phyloP scores from a whole-genome alignment of 2,113 vertebrate species.

The Syngnathus floridae region DNA sequence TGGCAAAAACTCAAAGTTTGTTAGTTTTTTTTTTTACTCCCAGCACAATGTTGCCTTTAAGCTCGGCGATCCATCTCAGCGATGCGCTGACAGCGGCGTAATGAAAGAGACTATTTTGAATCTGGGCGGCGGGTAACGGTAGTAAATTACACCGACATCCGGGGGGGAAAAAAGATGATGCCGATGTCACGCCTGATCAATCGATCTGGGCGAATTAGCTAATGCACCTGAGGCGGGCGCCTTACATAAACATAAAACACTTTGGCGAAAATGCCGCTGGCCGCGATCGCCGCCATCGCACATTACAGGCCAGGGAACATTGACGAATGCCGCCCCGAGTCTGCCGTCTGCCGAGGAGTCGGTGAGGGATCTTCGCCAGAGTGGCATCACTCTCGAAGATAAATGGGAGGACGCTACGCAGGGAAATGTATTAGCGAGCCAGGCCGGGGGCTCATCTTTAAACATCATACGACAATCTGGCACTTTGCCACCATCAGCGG shows the following conservation, averaged over 20 bases:
- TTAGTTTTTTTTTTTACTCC: not conserved
- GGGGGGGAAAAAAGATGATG: conserved; percentile 36
- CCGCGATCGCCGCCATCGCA: not conserved
- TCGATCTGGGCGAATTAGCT: conserved; percentile 52
- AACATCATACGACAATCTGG: conserved; percentile 19
- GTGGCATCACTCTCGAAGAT: conserved; percentile 17
- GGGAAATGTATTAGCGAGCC: conserved; percentile 19
- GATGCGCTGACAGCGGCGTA: conserved; percentile 22
- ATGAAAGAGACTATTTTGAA: conserved; percentile 37
- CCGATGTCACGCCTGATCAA: conserved; percentile 47
- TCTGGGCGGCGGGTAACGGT: conserved; percentile 2
- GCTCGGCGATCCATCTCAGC: conserved; percentile 17
- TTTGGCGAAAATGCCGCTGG: not conserved
- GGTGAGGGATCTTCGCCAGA: conserved; percentile 11
- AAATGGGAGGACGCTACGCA: conserved; percentile 11
- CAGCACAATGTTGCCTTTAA: conserved; percentile 7
- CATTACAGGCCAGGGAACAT: not conserved
- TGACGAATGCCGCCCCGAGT: conserved; percentile 17
- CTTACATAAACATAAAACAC: conserved; percentile 29
- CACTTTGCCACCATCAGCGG: conserved; percentile 8
- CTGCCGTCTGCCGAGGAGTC: conserved; percentile 13
- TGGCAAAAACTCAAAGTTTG: not conserved
- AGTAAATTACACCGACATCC: conserved; percentile 48
- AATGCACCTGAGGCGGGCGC: conserved; percentile 40
- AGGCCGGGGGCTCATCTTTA: conserved; percentile 31